These are phyloP conservation scores for Cherax destructor DNA, from an alignment of 1,140 invertebrate species.

Conservation along the genomic window DNA sequence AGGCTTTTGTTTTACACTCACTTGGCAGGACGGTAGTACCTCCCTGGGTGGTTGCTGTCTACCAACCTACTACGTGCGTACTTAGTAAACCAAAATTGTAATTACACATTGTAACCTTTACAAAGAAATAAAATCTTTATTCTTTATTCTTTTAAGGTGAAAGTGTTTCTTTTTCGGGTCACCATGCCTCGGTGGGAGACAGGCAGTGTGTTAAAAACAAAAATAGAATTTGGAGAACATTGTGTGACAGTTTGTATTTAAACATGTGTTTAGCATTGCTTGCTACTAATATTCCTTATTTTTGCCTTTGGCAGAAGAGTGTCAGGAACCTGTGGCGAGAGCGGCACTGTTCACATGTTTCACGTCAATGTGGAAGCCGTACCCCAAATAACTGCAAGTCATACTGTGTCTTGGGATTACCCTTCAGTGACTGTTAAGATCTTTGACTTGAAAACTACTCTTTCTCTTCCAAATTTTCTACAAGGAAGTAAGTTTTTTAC, in stretches of 20 bases:
- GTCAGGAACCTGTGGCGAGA: slow-evolving; percentile 29
- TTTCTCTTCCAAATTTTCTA: slow-evolving; percentile 22
- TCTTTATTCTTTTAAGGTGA: too few relatives aligned
- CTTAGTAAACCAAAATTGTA: too few relatives aligned
- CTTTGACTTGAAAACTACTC: slow-evolving; percentile 6
- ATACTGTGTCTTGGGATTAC: slow-evolving; percentile 43
- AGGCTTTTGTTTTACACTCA: too few relatives aligned
- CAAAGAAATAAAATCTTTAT: too few relatives aligned
- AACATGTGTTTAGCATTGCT: background rate
- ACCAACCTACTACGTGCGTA: too few relatives aligned
- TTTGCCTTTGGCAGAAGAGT: slow-evolving; percentile 26
- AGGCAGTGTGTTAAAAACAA: too few relatives aligned
- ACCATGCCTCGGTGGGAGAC: too few relatives aligned
- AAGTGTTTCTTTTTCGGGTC: too few relatives aligned
- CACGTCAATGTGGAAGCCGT: slow-evolving; percentile 15
- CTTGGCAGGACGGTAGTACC: too few relatives aligned
- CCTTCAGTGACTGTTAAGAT: slow-evolving; percentile 40
- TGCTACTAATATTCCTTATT: background rate
- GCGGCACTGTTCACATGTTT: slow-evolving; percentile 44
- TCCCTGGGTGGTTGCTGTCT: too few relatives aligned
- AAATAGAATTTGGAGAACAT: too few relatives aligned
- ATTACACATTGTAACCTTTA: too few relatives aligned
- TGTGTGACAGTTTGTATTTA: background rate
- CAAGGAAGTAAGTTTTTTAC: slow-evolving; percentile 9
- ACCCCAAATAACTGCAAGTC: slow-evolving; percentile 23